Percentiles rank a stretch among this genome's conserved stretches.
phyloP scores from a whole-genome alignment of 2,797 vertebrate genomes.

The Alfaro cultratus region DNA sequence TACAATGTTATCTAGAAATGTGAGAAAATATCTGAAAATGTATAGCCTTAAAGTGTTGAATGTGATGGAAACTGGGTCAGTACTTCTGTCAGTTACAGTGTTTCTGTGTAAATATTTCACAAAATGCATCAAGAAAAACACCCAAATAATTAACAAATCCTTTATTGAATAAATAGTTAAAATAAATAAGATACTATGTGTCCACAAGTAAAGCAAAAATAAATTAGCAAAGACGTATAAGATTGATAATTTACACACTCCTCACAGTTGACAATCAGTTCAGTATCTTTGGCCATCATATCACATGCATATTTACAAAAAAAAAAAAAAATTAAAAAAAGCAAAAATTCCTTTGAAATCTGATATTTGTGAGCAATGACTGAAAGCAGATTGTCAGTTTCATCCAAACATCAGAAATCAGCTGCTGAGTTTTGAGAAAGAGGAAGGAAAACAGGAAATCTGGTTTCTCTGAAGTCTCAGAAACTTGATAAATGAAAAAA shows the following conservation, averaged over 20 bases:
- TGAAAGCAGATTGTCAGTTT: slow-evolving; percentile 62
- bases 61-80: background rate
- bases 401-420: background rate
- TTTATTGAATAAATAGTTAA: slow-evolving; percentile 82
- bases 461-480: slow-evolving; percentile 19
- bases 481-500: slow-evolving; percentile 44
- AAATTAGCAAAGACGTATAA: slow-evolving; percentile 71
- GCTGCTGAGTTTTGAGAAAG: background rate
- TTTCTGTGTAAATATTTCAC: background rate
- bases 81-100: background rate
- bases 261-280: slow-evolving; percentile 72
- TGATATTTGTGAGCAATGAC: slow-evolving; percentile 17
- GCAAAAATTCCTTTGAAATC: slow-evolving; percentile 19
- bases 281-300: slow-evolving; percentile 81
- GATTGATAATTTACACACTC: slow-evolving; percentile 55
- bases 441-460: background rate
- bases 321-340: slow-evolving; percentile 23
- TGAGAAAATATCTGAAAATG: background rate
- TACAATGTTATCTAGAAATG: background rate
- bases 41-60: background rate
- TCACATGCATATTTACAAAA: slow-evolving; percentile 59
- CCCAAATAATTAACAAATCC: slow-evolving; percentile 64
- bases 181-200: slow-evolving; percentile 80
- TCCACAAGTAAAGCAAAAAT: slow-evolving; percentile 72
- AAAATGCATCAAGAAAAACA: slow-evolving; percentile 18